Conservation (phyloP, 2,113 vertebrate genomes). For the Brachionichthys hirsutus region DNA sequence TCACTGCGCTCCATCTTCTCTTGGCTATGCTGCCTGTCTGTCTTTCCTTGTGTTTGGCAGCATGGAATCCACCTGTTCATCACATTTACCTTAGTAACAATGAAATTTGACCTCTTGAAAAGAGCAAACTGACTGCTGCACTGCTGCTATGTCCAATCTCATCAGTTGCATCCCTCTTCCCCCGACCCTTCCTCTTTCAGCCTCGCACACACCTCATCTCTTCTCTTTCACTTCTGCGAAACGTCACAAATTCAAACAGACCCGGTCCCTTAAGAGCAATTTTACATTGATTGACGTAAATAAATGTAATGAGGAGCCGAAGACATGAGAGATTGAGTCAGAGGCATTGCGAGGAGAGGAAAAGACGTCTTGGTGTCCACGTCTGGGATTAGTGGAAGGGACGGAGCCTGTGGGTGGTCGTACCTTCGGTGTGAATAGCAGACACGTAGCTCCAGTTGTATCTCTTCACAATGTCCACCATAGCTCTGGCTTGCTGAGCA, state of each 20-base stretch:
- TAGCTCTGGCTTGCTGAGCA: conserved; percentile 93
- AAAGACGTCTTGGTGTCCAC: background rate
- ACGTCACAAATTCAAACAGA: no score
- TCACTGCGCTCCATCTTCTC: background rate
- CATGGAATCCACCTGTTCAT: conserved; percentile 16
- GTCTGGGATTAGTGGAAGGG: conserved; percentile 1
- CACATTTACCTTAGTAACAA: conserved; percentile 13
- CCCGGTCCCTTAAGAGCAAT: background rate
- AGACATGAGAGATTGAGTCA: background rate
- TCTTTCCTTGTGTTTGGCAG: background rate
- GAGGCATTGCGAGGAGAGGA: conserved; percentile 6
- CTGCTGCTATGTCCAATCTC: background rate
- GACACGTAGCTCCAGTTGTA: conserved; percentile 99
- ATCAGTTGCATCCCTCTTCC: conserved; percentile 7
- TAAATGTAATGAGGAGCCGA: conserved; percentile 8
- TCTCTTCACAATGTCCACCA: conserved; percentile 99
- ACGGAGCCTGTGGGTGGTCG: conserved; percentile 11
- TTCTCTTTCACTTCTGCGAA: background rate
- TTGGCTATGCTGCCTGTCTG: background rate
- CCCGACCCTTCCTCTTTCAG: background rate
- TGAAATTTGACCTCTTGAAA: conserved; percentile 20
- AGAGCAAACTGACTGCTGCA: conserved; percentile 4
- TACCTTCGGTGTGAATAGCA: conserved; percentile 96
- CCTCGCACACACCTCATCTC: conserved; percentile 4
- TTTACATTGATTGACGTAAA: conserved; percentile 2